Evolutionary conservation across 2,888 invertebrate species (phyloP).

Genomic region (Odontomyia ornata): DNA sequence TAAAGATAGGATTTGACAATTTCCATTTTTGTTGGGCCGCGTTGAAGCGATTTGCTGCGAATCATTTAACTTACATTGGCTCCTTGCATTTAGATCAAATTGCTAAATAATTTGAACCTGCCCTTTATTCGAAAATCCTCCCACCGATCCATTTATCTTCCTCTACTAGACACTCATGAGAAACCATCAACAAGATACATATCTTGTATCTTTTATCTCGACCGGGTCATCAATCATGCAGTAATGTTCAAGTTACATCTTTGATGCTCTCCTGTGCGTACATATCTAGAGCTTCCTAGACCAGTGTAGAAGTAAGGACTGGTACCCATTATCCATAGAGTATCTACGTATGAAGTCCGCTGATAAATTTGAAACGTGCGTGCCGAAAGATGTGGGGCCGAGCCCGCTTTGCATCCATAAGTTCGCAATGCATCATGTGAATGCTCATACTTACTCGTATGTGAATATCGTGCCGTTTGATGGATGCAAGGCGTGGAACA

Average conservation of each 20-base stretch:
- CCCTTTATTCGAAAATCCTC: not conserved
- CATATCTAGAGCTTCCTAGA: not conserved
- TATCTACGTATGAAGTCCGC: not conserved
- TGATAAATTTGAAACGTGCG: constrained; percentile 26
- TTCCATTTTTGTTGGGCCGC: too few relatives aligned
- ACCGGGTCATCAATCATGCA: constrained; percentile 16
- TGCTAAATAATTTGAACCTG: not conserved
- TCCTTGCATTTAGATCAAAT: not conserved
- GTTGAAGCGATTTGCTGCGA: too few relatives aligned
- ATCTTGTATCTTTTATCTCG: not conserved
- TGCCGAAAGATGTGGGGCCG: not conserved
- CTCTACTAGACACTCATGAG: not conserved
- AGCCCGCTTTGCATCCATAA: not conserved
- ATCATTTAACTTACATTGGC: too few relatives aligned
- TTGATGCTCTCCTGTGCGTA: not conserved
- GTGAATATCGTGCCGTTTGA: constrained; percentile 8
- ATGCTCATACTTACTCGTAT: not conserved
- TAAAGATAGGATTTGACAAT: too few relatives aligned
- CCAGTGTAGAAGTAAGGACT: not conserved
- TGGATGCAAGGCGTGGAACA: constrained; percentile 21
- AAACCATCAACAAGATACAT: constrained; percentile 12
- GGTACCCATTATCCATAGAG: too few relatives aligned
- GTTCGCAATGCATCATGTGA: not conserved
- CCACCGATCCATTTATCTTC: not conserved
- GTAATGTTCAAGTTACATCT: constrained; percentile 7